A percentile compares a stretch with the other conserved stretches of the same genome.
phyloP scores from a whole-genome alignment of 2,113 vertebrate species.

The Scomber scombrus region DNA sequence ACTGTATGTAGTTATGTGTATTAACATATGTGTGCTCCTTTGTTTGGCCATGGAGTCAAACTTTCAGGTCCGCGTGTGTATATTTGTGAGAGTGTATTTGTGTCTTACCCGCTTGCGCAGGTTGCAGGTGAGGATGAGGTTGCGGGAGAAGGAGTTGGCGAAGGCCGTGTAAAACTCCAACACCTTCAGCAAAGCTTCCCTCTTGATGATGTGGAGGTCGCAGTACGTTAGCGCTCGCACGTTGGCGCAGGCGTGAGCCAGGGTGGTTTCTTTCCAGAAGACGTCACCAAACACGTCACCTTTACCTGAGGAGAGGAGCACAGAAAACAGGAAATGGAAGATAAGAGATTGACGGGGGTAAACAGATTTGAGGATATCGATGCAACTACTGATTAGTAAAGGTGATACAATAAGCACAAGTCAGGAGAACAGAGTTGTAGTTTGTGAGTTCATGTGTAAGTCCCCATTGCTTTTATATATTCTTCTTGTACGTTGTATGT shows the following conservation, averaged over 20 bases:
- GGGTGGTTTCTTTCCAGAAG: constrained; percentile 96
- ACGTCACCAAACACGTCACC: constrained; percentile 98
- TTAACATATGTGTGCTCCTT: not conserved
- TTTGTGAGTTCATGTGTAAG: too few relatives aligned
- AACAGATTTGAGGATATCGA: too few relatives aligned
- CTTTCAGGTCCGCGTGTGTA: too few relatives aligned
- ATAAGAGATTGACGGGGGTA: too few relatives aligned
- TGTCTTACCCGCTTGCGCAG: constrained; percentile 92
- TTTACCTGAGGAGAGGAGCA: constrained; percentile 86
- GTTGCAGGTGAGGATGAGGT: constrained; percentile 97
- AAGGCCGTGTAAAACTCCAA: constrained; percentile 97
- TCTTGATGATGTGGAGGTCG: constrained; percentile 95
- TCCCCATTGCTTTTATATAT: too few relatives aligned
- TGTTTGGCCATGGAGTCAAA: too few relatives aligned
- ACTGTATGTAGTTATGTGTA: not conserved
- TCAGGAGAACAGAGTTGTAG: too few relatives aligned
- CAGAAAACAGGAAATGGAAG: not conserved
- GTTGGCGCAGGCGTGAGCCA: constrained; percentile 95
- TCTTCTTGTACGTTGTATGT: too few relatives aligned
- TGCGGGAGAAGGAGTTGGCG: constrained; percentile 96
- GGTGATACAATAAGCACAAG: too few relatives aligned
- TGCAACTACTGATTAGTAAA: too few relatives aligned
- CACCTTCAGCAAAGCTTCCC: constrained; percentile 96
- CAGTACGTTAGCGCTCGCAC: constrained; percentile 96
- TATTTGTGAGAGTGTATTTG: too few relatives aligned